Evolutionary conservation across 2,113 vertebrate genomes (phyloP), one percentile per base, ranked within the genome.

Genomic region (Tinamus guttatus): DNA sequence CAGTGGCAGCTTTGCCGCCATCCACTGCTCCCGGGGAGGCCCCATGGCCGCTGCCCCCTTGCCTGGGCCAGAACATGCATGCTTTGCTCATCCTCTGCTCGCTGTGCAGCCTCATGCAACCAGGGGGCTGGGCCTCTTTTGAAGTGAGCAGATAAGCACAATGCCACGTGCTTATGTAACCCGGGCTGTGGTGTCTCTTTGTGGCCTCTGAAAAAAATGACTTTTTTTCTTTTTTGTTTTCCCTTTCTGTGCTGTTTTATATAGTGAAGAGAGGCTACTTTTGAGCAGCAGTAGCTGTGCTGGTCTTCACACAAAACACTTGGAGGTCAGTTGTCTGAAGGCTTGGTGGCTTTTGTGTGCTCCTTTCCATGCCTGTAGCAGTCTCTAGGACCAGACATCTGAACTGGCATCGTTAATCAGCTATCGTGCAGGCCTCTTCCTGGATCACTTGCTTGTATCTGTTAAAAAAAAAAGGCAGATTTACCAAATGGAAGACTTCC

Each of bases 61-160:
- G 21, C 76, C 38, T 7, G 2, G 76, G 28, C 47, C 34, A 0
- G 49, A 87, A 73, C 34, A 9, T 73, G 7, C 1, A 5, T 32
- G 18, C 63, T 6, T 68, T 91, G 85, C 78, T 93, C 69, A n/a
- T 81, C 27, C 1, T 0, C 79, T 75, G 62, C 82, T 92, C 38
- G 1, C 2, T 62, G 81, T 59, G 27, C 51, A 85, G 47, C n/a
- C 70, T 91, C 0, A 3, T 9, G 13, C 8, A 22, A 16, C 2
- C 24, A 47, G 41, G 71, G 65, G 81, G 59, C 79, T 85, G 62
- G 73, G 34, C 52, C 47, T 69, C 9, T 62, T 87, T 38, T 19
- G 75, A 76, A 85, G 51, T 0, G 0, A 69, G 22, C 13, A 43
- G 38, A 80, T 56, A 49, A 89, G 85, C 25, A 20, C 0, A 0